Percentiles rank a stretch among this genome's conserved stretches.
Conservation (phyloP, 2,888 invertebrate species). For the Spicauda simplicius region DNA sequence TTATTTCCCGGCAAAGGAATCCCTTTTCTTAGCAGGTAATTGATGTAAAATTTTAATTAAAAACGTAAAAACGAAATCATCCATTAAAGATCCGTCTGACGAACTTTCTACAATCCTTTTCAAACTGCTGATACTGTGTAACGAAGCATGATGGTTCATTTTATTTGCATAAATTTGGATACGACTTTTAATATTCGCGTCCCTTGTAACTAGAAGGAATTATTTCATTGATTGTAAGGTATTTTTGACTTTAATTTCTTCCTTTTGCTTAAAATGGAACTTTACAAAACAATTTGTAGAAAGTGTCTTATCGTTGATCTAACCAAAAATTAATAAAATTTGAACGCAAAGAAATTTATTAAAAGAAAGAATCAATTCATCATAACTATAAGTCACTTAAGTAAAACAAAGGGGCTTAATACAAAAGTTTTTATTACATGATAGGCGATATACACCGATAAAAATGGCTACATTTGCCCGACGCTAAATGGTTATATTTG, state of each 20-base stretch:
- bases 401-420: no score
- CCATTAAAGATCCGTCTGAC: conserved; percentile 58
- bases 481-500: no score
- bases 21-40: conserved; percentile 27
- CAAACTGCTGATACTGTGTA: conserved; percentile 69
- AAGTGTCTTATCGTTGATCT: background rate
- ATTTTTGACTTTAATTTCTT: conserved; percentile 20
- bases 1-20: conserved; percentile 5
- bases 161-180: conserved; percentile 79
- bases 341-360: no score
- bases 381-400: no score
- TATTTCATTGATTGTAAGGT: conserved; percentile 43
- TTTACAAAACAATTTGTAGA: background rate
- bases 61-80: conserved; percentile 62
- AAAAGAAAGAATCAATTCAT: no score
- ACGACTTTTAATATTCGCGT: conserved; percentile 65
- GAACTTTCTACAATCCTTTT: conserved; percentile 70
- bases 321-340: no score
- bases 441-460: no score
- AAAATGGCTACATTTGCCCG: no score
- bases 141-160: conserved; percentile 77
- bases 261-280: conserved; percentile 2
- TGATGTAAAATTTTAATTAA: conserved; percentile 54
- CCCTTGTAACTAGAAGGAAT: conserved; percentile 62
- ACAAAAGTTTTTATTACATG: background rate